Percentiles rank a stretch among this genome's conserved stretches.
Evolutionary conservation across 2,797 vertebrate genomes (phyloP).

Genomic region (Lagocephalus sceleratus): DNA sequence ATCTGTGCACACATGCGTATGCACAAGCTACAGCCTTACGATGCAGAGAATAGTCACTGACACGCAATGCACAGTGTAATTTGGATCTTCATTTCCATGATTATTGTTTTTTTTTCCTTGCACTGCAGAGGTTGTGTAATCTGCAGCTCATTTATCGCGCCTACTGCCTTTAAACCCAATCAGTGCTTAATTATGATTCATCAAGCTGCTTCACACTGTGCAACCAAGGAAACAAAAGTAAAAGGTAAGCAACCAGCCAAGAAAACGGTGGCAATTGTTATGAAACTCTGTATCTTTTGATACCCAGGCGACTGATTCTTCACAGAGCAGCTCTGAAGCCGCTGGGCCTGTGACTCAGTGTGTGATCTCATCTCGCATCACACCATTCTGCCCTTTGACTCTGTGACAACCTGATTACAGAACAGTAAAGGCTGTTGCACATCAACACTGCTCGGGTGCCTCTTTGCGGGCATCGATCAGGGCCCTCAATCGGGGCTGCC

Average conservation of each 20-base stretch:
- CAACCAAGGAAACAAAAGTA: slow-evolving; percentile 4
- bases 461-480: slow-evolving; percentile 22
- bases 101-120: neutral
- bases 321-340: slow-evolving; percentile 20
- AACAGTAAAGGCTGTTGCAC: slow-evolving; percentile 15
- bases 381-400: slow-evolving; percentile 4
- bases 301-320: slow-evolving; percentile 22
- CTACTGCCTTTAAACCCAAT: slow-evolving; percentile 10
- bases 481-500: slow-evolving; percentile 17
- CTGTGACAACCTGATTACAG: slow-evolving; percentile 30
- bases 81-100: slow-evolving; percentile 2
- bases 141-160: slow-evolving; percentile 17
- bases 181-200: slow-evolving; percentile 22
- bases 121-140: slow-evolving; percentile 6
- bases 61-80: neutral
- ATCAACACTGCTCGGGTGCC: slow-evolving; percentile 28
- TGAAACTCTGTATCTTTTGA: slow-evolving; percentile 12
- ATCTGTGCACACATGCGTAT: neutral
- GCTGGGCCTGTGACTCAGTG: slow-evolving; percentile 26
- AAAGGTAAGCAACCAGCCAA: neutral
- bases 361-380: slow-evolving; percentile 34
- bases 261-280: neutral
- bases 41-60: neutral
- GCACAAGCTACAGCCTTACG: neutral
- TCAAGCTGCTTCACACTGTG: slow-evolving; percentile 10